These are phyloP conservation scores for Leptobrachium leishanense DNA, from an alignment of 2,113 vertebrate genomes.

Conservation along the genomic window DNA sequence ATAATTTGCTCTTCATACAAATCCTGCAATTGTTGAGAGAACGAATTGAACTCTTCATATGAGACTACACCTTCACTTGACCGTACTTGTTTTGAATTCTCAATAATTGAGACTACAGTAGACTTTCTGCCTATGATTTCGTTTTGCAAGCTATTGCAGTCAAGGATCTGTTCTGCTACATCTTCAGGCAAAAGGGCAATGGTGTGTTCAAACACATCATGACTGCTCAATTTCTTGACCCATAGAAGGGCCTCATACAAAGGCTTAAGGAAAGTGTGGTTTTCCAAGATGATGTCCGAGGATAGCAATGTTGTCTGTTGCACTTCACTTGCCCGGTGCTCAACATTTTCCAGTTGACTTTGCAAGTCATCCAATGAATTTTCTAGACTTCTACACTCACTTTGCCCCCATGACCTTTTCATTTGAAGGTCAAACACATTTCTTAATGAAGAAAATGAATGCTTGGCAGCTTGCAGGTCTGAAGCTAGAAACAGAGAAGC, in stretches of 20 bases:
- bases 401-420: constrained; percentile 69
- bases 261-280: constrained; percentile 66
- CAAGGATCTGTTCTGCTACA: constrained; percentile 77
- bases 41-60: constrained; percentile 62
- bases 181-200: constrained; percentile 78
- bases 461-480: constrained; percentile 69
- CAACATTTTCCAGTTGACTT: constrained; percentile 62
- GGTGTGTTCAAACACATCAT: constrained; percentile 62
- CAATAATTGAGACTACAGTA: constrained; percentile 64
- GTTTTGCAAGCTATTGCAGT: constrained; percentile 70
- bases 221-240: constrained; percentile 69
- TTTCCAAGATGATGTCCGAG: constrained; percentile 58
- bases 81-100: constrained; percentile 66
- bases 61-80: constrained; percentile 65
- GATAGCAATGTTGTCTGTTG: constrained; percentile 43
- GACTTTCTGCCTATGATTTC: constrained; percentile 71
- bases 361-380: constrained; percentile 66
- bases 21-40: constrained; percentile 68
- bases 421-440: constrained; percentile 66
- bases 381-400: constrained; percentile 69
- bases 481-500: constrained; percentile 62
- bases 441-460: constrained; percentile 66
- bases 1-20: constrained; percentile 73
- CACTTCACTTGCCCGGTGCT: constrained; percentile 55
- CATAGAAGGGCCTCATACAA: constrained; percentile 75